These are phyloP conservation scores for Eupithecia subfuscata DNA, from an alignment of 2,888 invertebrate species.

Conservation along the genomic window DNA sequence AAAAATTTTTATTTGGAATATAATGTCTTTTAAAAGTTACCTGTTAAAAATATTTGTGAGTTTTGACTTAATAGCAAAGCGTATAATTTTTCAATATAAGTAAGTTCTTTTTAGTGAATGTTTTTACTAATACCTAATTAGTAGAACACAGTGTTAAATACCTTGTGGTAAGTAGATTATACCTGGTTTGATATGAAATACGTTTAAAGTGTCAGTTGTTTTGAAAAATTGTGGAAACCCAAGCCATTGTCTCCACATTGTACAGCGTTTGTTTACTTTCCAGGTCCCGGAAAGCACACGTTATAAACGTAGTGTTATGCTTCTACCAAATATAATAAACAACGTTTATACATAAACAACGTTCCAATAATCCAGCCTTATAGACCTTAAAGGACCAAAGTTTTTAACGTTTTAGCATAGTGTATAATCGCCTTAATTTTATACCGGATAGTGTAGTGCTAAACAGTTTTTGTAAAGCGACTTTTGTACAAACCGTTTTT, in stretches of 20 bases:
- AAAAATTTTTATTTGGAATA: neutral
- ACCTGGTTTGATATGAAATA: neutral
- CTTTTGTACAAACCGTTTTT: conserved; percentile 37
- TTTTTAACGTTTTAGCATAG: conserved; percentile 71
- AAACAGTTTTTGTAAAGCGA: conserved; percentile 39
- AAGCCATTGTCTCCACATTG: conserved; percentile 38
- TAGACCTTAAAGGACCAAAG: conserved; percentile 79
- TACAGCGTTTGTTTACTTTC: conserved; percentile 27
- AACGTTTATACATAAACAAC: conserved; percentile 37
- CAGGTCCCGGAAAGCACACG: conserved; percentile 35
- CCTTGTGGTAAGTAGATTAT: neutral
- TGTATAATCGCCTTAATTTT: conserved; percentile 74
- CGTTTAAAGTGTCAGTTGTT: conserved; percentile 3
- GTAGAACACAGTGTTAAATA: neutral
- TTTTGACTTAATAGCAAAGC: neutral
- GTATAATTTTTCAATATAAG: no score
- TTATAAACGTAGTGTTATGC: conserved; percentile 68
- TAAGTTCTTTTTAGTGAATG: neutral
- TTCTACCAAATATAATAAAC: conserved; percentile 67
- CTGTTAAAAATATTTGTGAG: neutral
- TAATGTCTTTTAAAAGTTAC: neutral
- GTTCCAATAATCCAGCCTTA: conserved; percentile 73
- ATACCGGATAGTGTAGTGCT: conserved; percentile 57
- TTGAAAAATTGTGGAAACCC: conserved; percentile 26
- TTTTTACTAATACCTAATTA: neutral